A percentile compares a stretch with the other conserved stretches of the same genome.
Evolutionary conservation across 2,888 invertebrate genomes (phyloP).

Genomic region (Tipula helvola): DNA sequence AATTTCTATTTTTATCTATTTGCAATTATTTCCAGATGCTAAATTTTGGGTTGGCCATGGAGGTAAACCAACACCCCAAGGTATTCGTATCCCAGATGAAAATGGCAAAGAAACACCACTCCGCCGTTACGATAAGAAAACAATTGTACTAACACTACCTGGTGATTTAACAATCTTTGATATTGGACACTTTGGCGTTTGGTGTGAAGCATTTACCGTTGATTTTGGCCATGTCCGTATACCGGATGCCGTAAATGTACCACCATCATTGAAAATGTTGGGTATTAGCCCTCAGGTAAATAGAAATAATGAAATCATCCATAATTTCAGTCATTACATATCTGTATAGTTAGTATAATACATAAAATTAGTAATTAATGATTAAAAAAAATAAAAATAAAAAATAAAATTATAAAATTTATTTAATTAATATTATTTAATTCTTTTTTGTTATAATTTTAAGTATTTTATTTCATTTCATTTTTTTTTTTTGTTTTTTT

Average conservation of each 20-base stretch:
- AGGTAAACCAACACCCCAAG: constrained; percentile 65
- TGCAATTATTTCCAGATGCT: constrained; percentile 49
- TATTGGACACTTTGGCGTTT: constrained; percentile 84
- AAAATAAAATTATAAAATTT: not conserved
- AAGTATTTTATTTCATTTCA: not conserved
- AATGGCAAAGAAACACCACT: constrained; percentile 74
- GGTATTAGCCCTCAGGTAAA: constrained; percentile 89
- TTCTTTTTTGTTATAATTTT: not conserved
- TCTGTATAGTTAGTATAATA: not conserved
- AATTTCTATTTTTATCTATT: no score
- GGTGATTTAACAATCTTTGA: constrained; percentile 83
- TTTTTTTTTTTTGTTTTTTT: not conserved
- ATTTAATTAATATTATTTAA: not conserved
- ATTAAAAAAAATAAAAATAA: not conserved
- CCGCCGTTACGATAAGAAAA: constrained; percentile 70
- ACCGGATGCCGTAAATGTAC: constrained; percentile 64
- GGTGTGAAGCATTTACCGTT: constrained; percentile 88
- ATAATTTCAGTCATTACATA: constrained; percentile 14
- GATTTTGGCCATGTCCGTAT: constrained; percentile 81
- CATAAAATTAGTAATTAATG: not conserved
- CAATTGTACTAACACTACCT: constrained; percentile 78
- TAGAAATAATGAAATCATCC: constrained; percentile 24
- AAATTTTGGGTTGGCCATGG: constrained; percentile 90
- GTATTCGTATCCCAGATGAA: constrained; percentile 79
- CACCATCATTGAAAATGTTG: constrained; percentile 85